A percentile compares a stretch with the other conserved stretches of the same genome.
phyloP scores from a whole-genome alignment of 2,888 invertebrate genomes.

The Pocota personata region DNA sequence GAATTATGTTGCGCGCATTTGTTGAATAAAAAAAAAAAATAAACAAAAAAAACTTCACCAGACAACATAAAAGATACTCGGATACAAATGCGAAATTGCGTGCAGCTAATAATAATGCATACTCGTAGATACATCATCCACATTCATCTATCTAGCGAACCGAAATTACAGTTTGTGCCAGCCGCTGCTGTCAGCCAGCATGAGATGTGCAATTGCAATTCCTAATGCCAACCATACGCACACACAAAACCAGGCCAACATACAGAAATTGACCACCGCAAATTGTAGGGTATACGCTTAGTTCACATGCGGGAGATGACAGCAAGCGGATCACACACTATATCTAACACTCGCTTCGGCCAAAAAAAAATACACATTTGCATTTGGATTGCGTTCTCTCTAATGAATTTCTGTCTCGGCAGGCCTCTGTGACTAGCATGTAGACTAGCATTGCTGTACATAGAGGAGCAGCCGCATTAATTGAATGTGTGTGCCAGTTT shows the following conservation, averaged over 20 bases:
- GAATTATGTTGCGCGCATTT: conserved; percentile 45
- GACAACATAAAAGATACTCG: conserved; percentile 24
- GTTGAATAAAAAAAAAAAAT: neutral
- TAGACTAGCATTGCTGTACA: neutral
- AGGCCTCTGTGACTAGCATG: conserved; percentile 16
- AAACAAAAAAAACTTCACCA: neutral
- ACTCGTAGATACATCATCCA: conserved; percentile 40
- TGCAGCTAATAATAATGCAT: conserved; percentile 45
- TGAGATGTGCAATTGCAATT: conserved; percentile 32
- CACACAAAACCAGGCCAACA: conserved; percentile 7
- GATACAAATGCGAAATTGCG: conserved; percentile 48
- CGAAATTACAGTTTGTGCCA: conserved; percentile 42
- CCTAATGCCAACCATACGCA: conserved; percentile 23
- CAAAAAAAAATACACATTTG: conserved; percentile 25
- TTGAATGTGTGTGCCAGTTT: conserved; percentile 68
- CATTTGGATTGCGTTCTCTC: conserved; percentile 43
- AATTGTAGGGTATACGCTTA: neutral
- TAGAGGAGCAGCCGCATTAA: conserved; percentile 42
- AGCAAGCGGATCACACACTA: neutral
- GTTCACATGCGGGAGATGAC: conserved; percentile 41
- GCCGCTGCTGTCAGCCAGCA: neutral
- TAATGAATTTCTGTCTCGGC: conserved; percentile 46
- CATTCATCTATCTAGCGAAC: conserved; percentile 13
- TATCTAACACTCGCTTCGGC: neutral
- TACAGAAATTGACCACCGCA: conserved; percentile 19